Evolutionary conservation across 2,113 vertebrate genomes (phyloP).

Genomic region (Falcunculus frontatus): DNA sequence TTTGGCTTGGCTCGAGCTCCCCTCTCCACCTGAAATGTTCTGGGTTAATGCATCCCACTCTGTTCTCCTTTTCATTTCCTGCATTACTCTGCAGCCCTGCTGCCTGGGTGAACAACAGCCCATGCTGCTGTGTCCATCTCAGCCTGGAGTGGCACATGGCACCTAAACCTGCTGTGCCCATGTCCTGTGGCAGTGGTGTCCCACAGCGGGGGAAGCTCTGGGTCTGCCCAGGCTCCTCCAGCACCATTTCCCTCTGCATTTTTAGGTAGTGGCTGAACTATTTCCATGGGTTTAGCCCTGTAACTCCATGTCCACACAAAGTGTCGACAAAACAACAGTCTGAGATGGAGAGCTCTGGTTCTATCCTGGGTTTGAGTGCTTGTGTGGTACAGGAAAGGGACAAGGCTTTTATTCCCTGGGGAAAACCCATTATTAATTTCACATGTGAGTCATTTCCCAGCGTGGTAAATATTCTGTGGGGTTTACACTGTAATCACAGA

Average conservation of each 20-base stretch:
- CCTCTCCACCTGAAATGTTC: not conserved
- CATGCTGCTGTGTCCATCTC: rapidly evolving
- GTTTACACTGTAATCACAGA: not conserved
- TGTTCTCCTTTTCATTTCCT: not conserved
- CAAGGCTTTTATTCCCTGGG: not conserved
- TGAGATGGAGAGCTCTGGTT: not conserved
- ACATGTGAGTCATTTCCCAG: not conserved
- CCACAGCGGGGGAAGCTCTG: rapidly evolving
- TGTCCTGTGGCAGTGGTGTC: not conserved
- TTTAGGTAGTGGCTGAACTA: rapidly evolving
- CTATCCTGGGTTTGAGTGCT: not conserved
- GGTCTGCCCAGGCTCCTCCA: not conserved
- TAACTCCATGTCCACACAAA: not conserved
- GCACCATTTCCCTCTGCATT: not conserved
- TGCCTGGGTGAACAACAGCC: not conserved
- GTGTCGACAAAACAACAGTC: not conserved
- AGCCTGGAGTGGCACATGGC: rapidly evolving
- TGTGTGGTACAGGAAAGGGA: not conserved
- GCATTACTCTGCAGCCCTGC: not conserved
- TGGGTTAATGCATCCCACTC: not conserved
- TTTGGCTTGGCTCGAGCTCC: not conserved
- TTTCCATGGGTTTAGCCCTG: not conserved
- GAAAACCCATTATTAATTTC: not conserved
- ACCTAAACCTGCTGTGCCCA: not conserved
- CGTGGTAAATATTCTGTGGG: not conserved